phyloP scores from a whole-genome alignment of 1,140 invertebrate genomes.

The Spodoptera litura region DNA sequence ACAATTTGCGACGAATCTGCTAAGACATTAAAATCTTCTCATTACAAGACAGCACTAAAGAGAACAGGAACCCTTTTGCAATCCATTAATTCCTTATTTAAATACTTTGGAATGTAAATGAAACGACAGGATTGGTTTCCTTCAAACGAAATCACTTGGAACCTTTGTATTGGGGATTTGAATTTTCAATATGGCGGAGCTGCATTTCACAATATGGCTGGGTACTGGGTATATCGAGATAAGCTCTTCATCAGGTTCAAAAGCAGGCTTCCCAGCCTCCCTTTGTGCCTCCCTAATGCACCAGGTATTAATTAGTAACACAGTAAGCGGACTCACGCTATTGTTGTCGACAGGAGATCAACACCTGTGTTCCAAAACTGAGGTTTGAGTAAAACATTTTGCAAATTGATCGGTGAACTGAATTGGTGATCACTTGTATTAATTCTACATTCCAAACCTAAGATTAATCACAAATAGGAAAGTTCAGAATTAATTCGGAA shows the following conservation, averaged over 20 bases:
- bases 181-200: neutral
- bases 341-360: slow-evolving; percentile 18
- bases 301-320: slow-evolving; percentile 36
- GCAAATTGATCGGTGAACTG: too few relatives aligned
- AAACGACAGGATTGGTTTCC: neutral
- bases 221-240: neutral
- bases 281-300: slow-evolving; percentile 23
- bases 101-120: slow-evolving; percentile 35
- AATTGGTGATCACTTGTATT: too few relatives aligned
- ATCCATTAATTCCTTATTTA: slow-evolving; percentile 6
- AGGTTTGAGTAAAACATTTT: too few relatives aligned
- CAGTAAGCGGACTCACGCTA: slow-evolving; percentile 10
- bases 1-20: neutral
- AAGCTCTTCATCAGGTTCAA: slow-evolving; percentile 34
- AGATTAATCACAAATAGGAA: too few relatives aligned
- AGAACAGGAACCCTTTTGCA: neutral
- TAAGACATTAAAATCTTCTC: neutral
- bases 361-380: neutral
- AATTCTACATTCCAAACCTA: too few relatives aligned
- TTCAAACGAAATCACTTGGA: slow-evolving; percentile 7
- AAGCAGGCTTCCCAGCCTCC: neutral
- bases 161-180: slow-evolving; percentile 27
- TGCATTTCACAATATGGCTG: slow-evolving; percentile 1
- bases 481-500: too few relatives aligned
- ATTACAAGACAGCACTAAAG: slow-evolving; percentile 1